phyloP scores from a whole-genome alignment of 1,140 invertebrate species.

The Homarus americanus region DNA sequence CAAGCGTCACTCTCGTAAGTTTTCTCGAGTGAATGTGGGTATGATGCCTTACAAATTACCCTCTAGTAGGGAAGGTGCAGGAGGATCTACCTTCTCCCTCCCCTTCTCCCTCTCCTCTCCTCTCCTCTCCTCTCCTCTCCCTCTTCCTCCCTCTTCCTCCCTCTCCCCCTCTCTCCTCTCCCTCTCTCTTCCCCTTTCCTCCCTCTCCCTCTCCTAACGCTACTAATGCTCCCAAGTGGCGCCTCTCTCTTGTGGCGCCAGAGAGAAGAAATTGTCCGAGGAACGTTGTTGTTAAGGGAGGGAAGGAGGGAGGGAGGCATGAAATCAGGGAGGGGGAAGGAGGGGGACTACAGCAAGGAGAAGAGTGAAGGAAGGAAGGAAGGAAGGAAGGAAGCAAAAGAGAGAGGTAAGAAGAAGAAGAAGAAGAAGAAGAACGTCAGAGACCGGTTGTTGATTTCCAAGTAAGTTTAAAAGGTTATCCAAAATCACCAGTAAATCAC shows the following conservation, averaged over 20 bases:
- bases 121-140: not conserved
- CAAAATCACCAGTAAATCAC: too few species aligned
- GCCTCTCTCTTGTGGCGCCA: not conserved
- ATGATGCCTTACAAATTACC: constrained; percentile 29
- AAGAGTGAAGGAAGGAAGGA: constrained; percentile 30
- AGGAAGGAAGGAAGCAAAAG: constrained; percentile 9
- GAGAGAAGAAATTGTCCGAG: too few species aligned
- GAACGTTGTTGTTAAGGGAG: too few species aligned
- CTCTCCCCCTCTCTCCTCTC: not conserved
- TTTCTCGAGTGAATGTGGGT: constrained; percentile 1
- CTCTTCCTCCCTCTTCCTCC: not conserved
- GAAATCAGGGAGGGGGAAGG: not conserved
- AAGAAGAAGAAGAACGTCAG: not conserved
- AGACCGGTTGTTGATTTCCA: not conserved
- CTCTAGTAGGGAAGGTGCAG: too few species aligned
- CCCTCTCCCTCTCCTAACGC: not conserved
- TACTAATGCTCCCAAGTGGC: too few species aligned
- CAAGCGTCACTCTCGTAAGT: not conserved
- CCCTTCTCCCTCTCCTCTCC: not conserved
- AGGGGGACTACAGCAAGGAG: constrained; percentile 13
- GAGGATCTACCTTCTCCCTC: not conserved
- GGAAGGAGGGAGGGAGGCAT: not conserved
- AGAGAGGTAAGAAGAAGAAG: not conserved
- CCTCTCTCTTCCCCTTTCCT: too few species aligned
- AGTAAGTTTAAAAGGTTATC: not conserved